Conservation (phyloP, 2,797 vertebrate genomes). For the Pipistrellus nathusii region DNA sequence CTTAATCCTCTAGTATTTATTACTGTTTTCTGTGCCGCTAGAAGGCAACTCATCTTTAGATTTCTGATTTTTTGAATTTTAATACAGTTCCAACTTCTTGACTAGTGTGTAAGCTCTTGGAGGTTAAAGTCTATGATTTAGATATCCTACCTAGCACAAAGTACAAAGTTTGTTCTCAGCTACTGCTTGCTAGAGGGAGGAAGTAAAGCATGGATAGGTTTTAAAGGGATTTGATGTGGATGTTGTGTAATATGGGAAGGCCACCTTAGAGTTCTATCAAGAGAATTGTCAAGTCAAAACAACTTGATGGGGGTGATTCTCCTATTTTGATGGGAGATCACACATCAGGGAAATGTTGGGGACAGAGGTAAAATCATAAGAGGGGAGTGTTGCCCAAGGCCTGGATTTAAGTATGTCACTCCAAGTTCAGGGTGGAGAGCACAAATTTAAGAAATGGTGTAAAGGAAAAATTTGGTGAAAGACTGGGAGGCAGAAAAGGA, state of each 20-base stretch:
- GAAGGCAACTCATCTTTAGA: neutral
- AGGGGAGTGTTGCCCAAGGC: neutral
- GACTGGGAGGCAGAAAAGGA: neutral
- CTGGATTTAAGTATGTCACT: neutral
- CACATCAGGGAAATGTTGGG: neutral
- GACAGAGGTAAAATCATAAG: neutral
- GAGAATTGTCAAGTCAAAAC: neutral
- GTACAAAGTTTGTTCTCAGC: neutral
- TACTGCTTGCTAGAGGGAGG: neutral
- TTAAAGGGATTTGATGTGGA: neutral
- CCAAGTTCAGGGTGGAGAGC: neutral
- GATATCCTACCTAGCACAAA: neutral
- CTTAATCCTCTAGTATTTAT: neutral
- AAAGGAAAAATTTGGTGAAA: constrained; percentile 40
- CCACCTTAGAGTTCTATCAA: neutral
- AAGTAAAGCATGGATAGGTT: neutral
- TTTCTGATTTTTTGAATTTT: neutral
- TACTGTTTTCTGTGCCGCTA: neutral
- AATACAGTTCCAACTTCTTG: neutral
- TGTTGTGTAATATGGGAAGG: neutral
- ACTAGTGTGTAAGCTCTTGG: neutral
- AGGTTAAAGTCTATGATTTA: neutral
- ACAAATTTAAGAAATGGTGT: constrained; percentile 38
- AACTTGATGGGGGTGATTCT: neutral
- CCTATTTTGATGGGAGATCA: neutral